Percentiles rank a stretch among this genome's conserved stretches.
Conservation (phyloP, 2,888 invertebrate species). For the Leucophenga maculata region DNA sequence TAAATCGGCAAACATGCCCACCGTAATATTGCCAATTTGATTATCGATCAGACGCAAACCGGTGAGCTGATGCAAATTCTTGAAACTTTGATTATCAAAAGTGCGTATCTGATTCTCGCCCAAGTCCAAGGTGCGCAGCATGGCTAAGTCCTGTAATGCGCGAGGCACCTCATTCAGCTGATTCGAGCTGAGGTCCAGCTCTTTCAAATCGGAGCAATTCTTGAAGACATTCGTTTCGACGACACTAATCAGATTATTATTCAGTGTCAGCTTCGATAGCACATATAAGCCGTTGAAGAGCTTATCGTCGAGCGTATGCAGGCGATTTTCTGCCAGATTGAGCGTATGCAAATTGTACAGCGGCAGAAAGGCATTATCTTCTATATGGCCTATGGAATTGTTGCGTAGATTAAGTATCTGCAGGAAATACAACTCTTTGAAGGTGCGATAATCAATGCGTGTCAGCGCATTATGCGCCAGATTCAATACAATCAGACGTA, state of each 20-base stretch:
- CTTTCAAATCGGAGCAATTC: conserved; percentile 90
- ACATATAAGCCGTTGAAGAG: conserved; percentile 89
- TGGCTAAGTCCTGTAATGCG: conserved; percentile 85
- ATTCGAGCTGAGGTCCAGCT: conserved; percentile 91
- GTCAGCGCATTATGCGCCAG: conserved; percentile 88
- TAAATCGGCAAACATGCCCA: conserved; percentile 90
- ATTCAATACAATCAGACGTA: conserved; percentile 87
- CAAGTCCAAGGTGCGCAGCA: conserved; percentile 89
- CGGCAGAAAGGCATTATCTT: conserved; percentile 89
- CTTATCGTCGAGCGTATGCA: conserved; percentile 85
- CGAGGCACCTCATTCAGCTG: conserved; percentile 86
- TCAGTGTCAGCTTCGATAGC: conserved; percentile 86
- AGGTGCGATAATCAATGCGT: conserved; percentile 86
- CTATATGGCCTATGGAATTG: conserved; percentile 90
- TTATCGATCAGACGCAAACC: conserved; percentile 92
- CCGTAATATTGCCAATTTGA: conserved; percentile 87
- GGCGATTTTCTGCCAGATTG: conserved; percentile 89
- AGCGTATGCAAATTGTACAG: conserved; percentile 91
- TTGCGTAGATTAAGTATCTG: conserved; percentile 89
- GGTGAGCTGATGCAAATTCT: conserved; percentile 88
- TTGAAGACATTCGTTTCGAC: conserved; percentile 87
- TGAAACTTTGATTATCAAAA: conserved; percentile 87
- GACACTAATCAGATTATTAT: conserved; percentile 86
- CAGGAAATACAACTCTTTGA: conserved; percentile 88
- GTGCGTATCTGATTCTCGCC: conserved; percentile 92